phyloP scores from a whole-genome alignment of 2,113 vertebrate genomes.

The Ctenomys sociabilis region DNA sequence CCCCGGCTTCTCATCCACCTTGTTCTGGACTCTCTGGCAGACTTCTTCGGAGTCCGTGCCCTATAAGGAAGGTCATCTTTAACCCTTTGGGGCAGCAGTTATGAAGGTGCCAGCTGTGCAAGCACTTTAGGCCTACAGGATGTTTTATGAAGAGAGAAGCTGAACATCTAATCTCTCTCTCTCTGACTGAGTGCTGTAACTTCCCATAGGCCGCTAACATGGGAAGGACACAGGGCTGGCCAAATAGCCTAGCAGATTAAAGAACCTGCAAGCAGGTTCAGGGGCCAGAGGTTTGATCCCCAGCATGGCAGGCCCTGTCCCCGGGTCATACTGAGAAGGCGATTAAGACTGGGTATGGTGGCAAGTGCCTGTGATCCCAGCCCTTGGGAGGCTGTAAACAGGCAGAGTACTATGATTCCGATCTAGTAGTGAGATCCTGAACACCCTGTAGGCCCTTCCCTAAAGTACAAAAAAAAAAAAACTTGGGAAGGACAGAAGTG shows the following conservation, averaged over 20 bases:
- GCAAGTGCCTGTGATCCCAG: no score
- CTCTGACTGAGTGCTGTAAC: neutral
- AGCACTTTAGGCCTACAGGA: neutral
- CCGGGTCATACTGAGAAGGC: no score
- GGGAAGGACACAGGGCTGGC: neutral
- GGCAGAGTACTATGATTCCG: no score
- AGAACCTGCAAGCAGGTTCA: no score
- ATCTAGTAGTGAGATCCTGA: no score
- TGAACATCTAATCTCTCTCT: neutral
- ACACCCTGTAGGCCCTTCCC: no score
- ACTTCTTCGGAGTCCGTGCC: neutral
- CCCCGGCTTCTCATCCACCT: conserved; percentile 46
- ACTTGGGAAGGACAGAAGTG: neutral
- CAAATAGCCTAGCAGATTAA: no score
- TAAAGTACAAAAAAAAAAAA: no score
- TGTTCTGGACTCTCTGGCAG: conserved; percentile 9
- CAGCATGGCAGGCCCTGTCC: no score
- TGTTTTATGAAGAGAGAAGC: neutral
- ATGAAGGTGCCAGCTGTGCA: neutral
- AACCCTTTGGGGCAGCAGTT: neutral
- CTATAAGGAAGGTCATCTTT: neutral
- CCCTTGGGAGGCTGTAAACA: no score
- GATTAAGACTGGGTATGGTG: no score
- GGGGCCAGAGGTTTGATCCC: no score
- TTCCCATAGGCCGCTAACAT: neutral